Evolutionary conservation across 2,113 vertebrate genomes (phyloP), one percentile per base, ranked within the genome.

Genomic region (Dipodomys stephensi): DNA sequence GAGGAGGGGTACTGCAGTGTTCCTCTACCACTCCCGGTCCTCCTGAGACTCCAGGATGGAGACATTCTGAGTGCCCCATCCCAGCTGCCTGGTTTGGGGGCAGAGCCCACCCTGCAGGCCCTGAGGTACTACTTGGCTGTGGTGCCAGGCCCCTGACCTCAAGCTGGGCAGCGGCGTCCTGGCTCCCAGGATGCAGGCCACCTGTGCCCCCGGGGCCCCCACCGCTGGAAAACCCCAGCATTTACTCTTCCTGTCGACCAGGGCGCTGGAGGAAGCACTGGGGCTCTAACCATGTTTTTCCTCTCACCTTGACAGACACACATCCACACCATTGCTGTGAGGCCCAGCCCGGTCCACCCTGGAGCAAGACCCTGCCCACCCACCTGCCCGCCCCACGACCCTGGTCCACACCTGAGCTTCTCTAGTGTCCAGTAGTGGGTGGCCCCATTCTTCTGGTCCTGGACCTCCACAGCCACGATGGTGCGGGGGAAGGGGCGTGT

Each of bases 341-440:
- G 1, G 8, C 4, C 0, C 2, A 18, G 23, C 57, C 22, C 10
- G 46, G 1, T 44, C 80, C 64, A 8, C 35, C 39, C 22, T 20
- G 0, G 44, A 9, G 11, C 60, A 64, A 4, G 15, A 4, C 46
- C 57, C 2, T 0, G 0, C 7, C 68, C 4, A 6, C 2, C 20
- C 19, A n/a, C 53, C 53, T 57, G 0, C 27, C 62, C 4, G 1
- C 60, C 15, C 7, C 76, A 2, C 46, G 0, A 2, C 35, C 90
- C 2, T 4, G 65, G 20, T 4, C 1, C 89, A 7, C 74, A 99
- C 99, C 99, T 99, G 96, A 99, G 98, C 95, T 99, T 99, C 93
- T 99, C 99, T 95, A 99, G 97, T 0, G 99, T 99, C 99, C 99
- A 99, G 95, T 99, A 99, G 97, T 99, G 99, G 0, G 99, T 99